These are phyloP conservation scores for Knipowitschia caucasica DNA, from an alignment of 2,797 vertebrate species.

Conservation along the genomic window DNA sequence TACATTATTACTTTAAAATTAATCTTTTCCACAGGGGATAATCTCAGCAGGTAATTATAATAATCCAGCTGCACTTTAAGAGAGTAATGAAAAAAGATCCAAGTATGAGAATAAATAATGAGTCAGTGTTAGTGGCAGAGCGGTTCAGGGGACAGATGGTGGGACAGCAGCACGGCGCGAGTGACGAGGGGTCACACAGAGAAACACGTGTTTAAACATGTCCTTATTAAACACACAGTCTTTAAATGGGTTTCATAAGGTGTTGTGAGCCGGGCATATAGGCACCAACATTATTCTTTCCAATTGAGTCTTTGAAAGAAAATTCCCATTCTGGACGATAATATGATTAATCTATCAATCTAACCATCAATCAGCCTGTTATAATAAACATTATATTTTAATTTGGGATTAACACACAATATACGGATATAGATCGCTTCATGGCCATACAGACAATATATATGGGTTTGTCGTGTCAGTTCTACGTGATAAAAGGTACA, in stretches of 20 bases:
- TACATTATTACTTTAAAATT: too few species aligned
- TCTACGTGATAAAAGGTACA: too few species aligned
- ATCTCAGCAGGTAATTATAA: constrained; percentile 40
- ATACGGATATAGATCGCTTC: too few species aligned
- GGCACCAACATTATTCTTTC: neutral
- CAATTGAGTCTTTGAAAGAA: too few species aligned
- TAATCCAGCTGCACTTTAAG: constrained; percentile 18
- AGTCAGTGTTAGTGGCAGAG: constrained; percentile 19
- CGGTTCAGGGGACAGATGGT: constrained; percentile 55
- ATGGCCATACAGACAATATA: too few species aligned
- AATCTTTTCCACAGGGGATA: too few species aligned
- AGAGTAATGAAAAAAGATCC: constrained; percentile 13
- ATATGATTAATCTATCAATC: too few species aligned
- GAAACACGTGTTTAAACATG: constrained; percentile 17
- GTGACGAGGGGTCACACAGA: constrained; percentile 22
- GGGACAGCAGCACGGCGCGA: constrained; percentile 43
- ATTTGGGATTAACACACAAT: too few species aligned
- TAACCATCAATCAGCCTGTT: too few species aligned
- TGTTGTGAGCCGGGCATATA: constrained; percentile 6
- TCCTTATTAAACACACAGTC: neutral
- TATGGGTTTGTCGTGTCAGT: too few species aligned
- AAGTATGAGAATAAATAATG: neutral
- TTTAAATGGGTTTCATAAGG: constrained; percentile 7
- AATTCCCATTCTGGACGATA: too few species aligned
- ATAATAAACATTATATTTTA: too few species aligned